A percentile compares a stretch with the other conserved stretches of the same genome.
These are phyloP conservation scores for Tenebrio molitor DNA, from an alignment of 1,140 invertebrate species.

Conservation along the genomic window DNA sequence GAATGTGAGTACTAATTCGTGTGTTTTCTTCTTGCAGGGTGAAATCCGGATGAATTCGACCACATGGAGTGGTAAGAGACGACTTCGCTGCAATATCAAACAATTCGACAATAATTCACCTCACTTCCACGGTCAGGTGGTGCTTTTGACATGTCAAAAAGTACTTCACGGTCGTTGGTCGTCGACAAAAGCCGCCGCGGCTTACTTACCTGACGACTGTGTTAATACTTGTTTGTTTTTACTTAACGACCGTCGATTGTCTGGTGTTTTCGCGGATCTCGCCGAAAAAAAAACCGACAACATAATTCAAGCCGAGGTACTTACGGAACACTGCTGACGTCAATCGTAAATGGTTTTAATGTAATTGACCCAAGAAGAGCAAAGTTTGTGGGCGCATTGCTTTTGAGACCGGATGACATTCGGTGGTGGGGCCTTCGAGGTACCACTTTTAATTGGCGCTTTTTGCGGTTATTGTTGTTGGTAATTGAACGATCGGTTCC, in stretches of 20 bases:
- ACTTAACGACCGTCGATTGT: neutral
- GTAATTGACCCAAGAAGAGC: constrained; percentile 34
- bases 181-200: neutral
- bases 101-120: no score
- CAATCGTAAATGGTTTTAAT: constrained; percentile 23
- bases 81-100: no score
- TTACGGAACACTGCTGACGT: constrained; percentile 27
- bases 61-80: no score
- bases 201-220: neutral
- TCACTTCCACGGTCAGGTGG: no score
- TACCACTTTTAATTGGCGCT: neutral
- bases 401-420: neutral
- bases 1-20: constrained; percentile 2
- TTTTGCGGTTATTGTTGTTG: neutral
- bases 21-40: no score
- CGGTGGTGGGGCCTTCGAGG: neutral
- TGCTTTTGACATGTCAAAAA: neutral
- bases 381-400: neutral
- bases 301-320: neutral
- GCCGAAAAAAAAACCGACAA: neutral
- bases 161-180: neutral
- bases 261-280: neutral
- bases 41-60: no score
- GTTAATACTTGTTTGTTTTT: neutral
- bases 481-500: neutral